Evolutionary conservation across 2,113 vertebrate species (phyloP).

Genomic region (Tragulus kanchil): DNA sequence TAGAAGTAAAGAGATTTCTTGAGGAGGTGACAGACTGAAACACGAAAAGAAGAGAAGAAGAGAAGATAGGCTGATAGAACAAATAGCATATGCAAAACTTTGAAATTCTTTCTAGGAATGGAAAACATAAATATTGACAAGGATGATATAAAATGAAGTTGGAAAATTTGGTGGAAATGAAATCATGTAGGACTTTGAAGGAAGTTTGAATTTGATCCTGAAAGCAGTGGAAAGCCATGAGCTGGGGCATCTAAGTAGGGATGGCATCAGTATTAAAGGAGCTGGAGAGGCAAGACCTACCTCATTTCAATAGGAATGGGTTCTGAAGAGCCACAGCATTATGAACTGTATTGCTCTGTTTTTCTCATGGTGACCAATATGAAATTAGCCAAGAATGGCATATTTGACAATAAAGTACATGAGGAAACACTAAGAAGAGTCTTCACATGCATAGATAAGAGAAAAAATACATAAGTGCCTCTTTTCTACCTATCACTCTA

Average conservation of each 20-base stretch:
- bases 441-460: background rate
- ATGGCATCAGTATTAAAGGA: slow-evolving; percentile 3
- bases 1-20: background rate
- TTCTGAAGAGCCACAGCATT: background rate
- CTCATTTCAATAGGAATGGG: background rate
- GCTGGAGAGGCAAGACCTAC: background rate
- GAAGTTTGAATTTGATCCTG: slow-evolving; percentile 27
- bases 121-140: slow-evolving; percentile 29
- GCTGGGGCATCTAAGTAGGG: too few species aligned
- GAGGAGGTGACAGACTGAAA: slow-evolving; percentile 6
- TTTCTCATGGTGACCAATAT: background rate
- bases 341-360: background rate
- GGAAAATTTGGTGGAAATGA: slow-evolving; percentile 45
- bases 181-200: background rate
- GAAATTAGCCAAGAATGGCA: background rate
- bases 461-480: background rate
- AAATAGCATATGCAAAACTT: background rate
- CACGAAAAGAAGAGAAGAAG: slow-evolving; percentile 23
- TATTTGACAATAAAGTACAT: background rate
- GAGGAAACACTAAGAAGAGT: background rate
- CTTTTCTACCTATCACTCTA: slow-evolving; percentile 8
- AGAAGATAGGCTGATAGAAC: background rate
- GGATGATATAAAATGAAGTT: slow-evolving; percentile 36
- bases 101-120: background rate
- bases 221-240: background rate